phyloP scores from a whole-genome alignment of 2,888 invertebrate genomes.

The Hirtodrosophila confusa region DNA sequence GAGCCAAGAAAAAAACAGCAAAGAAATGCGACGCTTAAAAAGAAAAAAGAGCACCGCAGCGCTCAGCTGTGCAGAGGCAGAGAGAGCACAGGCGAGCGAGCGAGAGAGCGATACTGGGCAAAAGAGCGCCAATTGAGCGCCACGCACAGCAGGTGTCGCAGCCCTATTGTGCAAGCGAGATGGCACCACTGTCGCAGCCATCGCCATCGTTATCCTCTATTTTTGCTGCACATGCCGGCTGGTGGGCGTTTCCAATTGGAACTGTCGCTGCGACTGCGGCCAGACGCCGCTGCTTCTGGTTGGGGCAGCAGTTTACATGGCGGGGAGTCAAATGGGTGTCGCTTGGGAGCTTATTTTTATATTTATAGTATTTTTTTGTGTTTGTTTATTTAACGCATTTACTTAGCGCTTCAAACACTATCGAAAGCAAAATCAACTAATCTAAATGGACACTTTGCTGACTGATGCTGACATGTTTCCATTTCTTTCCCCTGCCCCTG shows the following conservation, averaged over 20 bases:
- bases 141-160: constrained; percentile 51
- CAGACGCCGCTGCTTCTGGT: constrained; percentile 53
- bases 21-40: constrained; percentile 53
- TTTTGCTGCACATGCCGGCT: constrained; percentile 27
- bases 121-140: constrained; percentile 60
- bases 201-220: constrained; percentile 48
- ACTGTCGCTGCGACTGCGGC: constrained; percentile 44
- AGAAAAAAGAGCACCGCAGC: constrained; percentile 44
- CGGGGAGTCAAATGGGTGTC: constrained; percentile 34
- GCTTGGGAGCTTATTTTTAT: constrained; percentile 9
- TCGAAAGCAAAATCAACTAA: constrained; percentile 79
- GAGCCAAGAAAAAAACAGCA: constrained; percentile 50
- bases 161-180: constrained; percentile 42
- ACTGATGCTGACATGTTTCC: constrained; percentile 54
- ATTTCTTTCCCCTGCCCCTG: neutral
- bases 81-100: constrained; percentile 20
- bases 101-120: constrained; percentile 27
- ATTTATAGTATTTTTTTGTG: constrained; percentile 19
- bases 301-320: constrained; percentile 61
- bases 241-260: constrained; percentile 79
- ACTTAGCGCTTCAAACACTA: constrained; percentile 69
- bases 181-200: constrained; percentile 31
- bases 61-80: constrained; percentile 35
- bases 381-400: constrained; percentile 64
- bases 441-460: constrained; percentile 74